Conservation (phyloP, 1,140 invertebrate genomes). For the Hypothenemus hampei region DNA sequence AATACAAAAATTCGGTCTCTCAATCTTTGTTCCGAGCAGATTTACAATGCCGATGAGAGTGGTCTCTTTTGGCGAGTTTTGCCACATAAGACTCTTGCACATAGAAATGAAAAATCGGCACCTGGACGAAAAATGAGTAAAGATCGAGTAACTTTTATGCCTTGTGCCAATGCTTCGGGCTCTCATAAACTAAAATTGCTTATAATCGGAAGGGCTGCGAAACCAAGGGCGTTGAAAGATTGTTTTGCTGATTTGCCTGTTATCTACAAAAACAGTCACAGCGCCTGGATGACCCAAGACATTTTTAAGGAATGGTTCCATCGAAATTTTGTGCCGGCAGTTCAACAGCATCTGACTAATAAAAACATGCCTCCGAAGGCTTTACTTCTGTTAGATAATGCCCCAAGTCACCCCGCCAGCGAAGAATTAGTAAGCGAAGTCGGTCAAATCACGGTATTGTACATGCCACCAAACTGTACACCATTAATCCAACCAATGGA, state of each 20-base stretch:
- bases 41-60: constrained; percentile 28
- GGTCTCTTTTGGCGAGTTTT: constrained; percentile 14
- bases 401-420: constrained; percentile 24
- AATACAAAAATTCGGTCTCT: too few relatives aligned
- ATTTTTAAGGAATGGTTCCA: constrained; percentile 18
- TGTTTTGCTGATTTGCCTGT: too few relatives aligned
- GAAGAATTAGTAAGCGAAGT: constrained; percentile 23
- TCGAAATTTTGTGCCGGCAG: constrained; percentile 16
- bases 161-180: constrained; percentile 41
- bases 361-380: constrained; percentile 21
- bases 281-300: too few relatives aligned
- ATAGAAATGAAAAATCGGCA: constrained; percentile 11
- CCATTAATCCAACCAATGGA: constrained; percentile 47
- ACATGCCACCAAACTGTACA: constrained; percentile 48
- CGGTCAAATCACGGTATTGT: constrained; percentile 28
- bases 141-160: constrained; percentile 40
- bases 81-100: constrained; percentile 7
- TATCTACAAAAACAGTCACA: too few relatives aligned
- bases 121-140: constrained; percentile 27
- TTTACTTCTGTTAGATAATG: constrained; percentile 38
- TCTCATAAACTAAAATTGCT: constrained; percentile 40
- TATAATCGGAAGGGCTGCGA: constrained; percentile 27
- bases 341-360: constrained; percentile 14
- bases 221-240: constrained; percentile 34
- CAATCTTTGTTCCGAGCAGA: too few relatives aligned